Conservation (phyloP, 2,888 invertebrate genomes). For the Oscheius sp. region DNA sequence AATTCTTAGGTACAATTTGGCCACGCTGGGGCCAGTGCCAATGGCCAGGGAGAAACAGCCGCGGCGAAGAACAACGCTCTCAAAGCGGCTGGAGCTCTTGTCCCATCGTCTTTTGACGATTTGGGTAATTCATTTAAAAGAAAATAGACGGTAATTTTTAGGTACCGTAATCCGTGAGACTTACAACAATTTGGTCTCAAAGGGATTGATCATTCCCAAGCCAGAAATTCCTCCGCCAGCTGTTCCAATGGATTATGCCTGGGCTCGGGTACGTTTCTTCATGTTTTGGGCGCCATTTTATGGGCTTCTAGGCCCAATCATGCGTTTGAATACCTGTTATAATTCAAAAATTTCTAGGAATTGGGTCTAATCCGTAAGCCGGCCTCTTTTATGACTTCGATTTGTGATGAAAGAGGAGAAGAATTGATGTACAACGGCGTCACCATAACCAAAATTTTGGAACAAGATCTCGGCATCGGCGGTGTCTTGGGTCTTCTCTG, state of each 20-base stretch:
- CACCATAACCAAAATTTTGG: slow-evolving; percentile 83
- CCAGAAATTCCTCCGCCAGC: slow-evolving; percentile 96
- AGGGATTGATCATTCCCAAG: slow-evolving; percentile 85
- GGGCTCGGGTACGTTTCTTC: slow-evolving; percentile 82
- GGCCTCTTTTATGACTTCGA: slow-evolving; percentile 98
- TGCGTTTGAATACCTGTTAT: no score
- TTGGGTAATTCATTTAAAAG: no score
- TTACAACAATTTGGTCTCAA: slow-evolving; percentile 81
- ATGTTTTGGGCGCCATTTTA: no score
- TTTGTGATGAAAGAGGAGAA: slow-evolving; percentile 96
- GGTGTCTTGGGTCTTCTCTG: slow-evolving; percentile 95
- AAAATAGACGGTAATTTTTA: no score
- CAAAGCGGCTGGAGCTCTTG: slow-evolving; percentile 85
- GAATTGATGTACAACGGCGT: slow-evolving; percentile 86
- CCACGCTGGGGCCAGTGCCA: slow-evolving; percentile 97
- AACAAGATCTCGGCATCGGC: slow-evolving; percentile 94
- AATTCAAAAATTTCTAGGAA: slow-evolving; percentile 79
- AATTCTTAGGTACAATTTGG: slow-evolving; percentile 88
- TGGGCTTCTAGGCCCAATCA: no score
- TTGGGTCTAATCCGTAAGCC: slow-evolving; percentile 97
- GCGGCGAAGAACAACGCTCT: slow-evolving; percentile 89
- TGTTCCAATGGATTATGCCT: slow-evolving; percentile 99
- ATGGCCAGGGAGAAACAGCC: slow-evolving; percentile 92
- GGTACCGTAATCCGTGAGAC: slow-evolving; percentile 70
- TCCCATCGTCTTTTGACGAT: slow-evolving; percentile 92